Percentiles rank a stretch among this genome's conserved stretches.
phyloP scores from a whole-genome alignment of 2,113 vertebrate species.

The Spea multiplicata region DNA sequence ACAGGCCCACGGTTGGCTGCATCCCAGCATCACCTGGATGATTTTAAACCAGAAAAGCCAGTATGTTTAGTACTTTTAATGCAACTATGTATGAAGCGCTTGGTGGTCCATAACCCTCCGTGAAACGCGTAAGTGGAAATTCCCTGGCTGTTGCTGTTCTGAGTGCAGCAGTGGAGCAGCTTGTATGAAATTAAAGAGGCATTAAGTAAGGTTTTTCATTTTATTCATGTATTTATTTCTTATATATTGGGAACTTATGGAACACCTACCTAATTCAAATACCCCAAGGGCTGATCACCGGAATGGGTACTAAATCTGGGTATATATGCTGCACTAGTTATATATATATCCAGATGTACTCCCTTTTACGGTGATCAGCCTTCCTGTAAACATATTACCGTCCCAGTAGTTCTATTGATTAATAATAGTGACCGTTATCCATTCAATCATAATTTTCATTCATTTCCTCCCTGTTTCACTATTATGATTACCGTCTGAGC shows the following conservation, averaged over 20 bases:
- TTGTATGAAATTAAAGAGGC: neutral
- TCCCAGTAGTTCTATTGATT: no score
- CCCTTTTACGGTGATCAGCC: no score
- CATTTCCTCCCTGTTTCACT: no score
- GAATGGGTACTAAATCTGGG: no score
- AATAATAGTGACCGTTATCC: no score
- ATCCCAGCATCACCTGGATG: conserved; percentile 42
- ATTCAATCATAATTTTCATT: no score
- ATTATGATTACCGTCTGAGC: no score
- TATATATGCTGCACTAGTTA: no score
- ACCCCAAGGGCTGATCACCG: neutral
- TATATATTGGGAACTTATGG: neutral
- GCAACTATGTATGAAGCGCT: neutral
- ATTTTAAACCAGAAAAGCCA: neutral
- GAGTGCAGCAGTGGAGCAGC: neutral
- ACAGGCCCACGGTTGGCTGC: conserved; percentile 17
- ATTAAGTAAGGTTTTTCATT: neutral
- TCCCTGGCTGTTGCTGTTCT: neutral
- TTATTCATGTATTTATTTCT: neutral
- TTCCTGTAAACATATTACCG: no score
- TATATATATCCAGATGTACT: no score
- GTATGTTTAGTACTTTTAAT: neutral
- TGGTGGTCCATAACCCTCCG: conserved; percentile 26
- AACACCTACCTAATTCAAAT: neutral
- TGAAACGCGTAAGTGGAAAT: neutral